Evolutionary conservation across 2,797 vertebrate species (phyloP), one percentile per base, ranked within the genome.

Genomic region (Acridotheres tristis): DNA sequence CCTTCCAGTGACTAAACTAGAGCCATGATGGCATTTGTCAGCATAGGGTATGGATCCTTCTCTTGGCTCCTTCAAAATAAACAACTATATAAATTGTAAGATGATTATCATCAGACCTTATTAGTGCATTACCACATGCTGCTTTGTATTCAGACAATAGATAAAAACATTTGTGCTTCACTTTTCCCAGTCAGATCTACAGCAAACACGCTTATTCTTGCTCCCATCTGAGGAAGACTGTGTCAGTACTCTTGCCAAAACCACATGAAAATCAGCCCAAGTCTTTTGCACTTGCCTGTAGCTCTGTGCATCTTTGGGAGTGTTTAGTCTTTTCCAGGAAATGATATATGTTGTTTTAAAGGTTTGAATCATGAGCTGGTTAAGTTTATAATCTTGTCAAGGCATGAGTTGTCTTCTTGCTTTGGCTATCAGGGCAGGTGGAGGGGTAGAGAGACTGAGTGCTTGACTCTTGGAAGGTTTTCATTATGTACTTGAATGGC

Each of bases 121-220:
- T 96, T 95, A 93, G 36, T 21, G 11, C 90, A 90, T 92, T 94
- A 94, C 91, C 89, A 91, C 94, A 93, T 74, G 63, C 91, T 93
- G 92, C 85, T 96, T 96, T 97, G 93, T 96, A 58, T 91, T 94
- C 74, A 93, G 94, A 96, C 89, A 96, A 90, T 87, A 96, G 92
- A 93, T 93, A 85, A 94, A 93, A 94, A 85, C 4, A 13, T 45
- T 74, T 82, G 40, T 55, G 71, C 84, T 95, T 96, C 8, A 1
- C 74, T 93, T 88, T 74, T 85, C 53, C 67, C 53, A 47, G 61
- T 93, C 61, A 36, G 47, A 61, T 90, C 61, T 90, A 54, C 74
- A 89, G 83, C 83, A 93, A 91, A 87, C 74, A 76, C 7, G 10
- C 86, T 96, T 89, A 54, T 91, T 96, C 89, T 88, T 94, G 85